A percentile compares a stretch with the other conserved stretches of the same genome.
Conservation (phyloP, 2,797 vertebrate species). For the Hephaestus fuliginosus region DNA sequence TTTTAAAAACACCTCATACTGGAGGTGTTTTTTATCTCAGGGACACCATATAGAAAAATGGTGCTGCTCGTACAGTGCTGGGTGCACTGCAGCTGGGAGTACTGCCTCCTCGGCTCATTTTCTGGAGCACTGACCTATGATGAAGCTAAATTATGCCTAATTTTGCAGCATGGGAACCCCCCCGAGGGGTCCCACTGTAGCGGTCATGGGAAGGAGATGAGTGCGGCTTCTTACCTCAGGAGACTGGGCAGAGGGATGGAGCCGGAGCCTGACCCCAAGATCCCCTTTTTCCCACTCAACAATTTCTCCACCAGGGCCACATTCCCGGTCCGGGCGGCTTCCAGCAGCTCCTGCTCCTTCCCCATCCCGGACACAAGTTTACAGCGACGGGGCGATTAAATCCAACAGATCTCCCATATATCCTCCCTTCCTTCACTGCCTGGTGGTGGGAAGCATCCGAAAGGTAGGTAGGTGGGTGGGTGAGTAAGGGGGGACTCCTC, state of each 20-base stretch:
- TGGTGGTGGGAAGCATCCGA: constrained; percentile 57
- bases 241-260: constrained; percentile 95
- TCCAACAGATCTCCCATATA: constrained; percentile 76
- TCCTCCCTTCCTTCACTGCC: constrained; percentile 45
- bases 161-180: constrained; percentile 58
- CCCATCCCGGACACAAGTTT: constrained; percentile 90
- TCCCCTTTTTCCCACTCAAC: constrained; percentile 94
- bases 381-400: constrained; percentile 68
- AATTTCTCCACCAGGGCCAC: constrained; percentile 97
- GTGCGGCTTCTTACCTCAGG: constrained; percentile 89
- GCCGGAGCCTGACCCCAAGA: constrained; percentile 94
- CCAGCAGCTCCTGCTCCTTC: constrained; percentile 98
- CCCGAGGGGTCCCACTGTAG: constrained; percentile 36
- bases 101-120: constrained; percentile 18
- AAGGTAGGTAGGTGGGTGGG: background rate
- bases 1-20: background rate
- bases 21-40: background rate
- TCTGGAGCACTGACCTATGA: constrained; percentile 39
- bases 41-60: background rate
- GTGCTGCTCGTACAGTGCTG: background rate
- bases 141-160: constrained; percentile 27
- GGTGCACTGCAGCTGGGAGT: constrained; percentile 12
- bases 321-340: constrained; percentile 96
- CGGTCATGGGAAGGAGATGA: constrained; percentile 27
- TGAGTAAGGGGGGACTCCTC: constrained; percentile 4